These are phyloP conservation scores for Drosophila kuntzei DNA, from an alignment of 2,888 invertebrate species.

Conservation along the genomic window DNA sequence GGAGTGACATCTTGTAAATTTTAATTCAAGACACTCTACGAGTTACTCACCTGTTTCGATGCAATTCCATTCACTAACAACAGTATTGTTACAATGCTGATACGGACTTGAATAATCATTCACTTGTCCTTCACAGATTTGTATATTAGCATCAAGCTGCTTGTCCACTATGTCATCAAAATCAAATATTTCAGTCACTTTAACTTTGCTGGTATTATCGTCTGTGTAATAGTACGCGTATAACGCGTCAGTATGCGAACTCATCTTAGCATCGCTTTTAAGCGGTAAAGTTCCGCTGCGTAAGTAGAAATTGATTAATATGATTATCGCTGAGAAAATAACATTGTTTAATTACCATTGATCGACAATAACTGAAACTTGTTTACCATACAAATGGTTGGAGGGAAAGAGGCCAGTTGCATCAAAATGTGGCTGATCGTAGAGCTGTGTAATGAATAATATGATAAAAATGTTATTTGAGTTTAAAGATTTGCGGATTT, in stretches of 20 bases:
- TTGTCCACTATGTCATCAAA: constrained; percentile 88
- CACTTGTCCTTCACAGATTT: constrained; percentile 82
- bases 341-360: constrained; percentile 72
- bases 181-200: constrained; percentile 95
- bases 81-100: constrained; percentile 82
- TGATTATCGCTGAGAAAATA: neutral
- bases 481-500: neutral
- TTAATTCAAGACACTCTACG: constrained; percentile 45
- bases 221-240: constrained; percentile 97
- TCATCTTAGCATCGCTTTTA: constrained; percentile 89
- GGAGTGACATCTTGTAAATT: neutral
- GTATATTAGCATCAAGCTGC: constrained; percentile 86
- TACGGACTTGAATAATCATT: constrained; percentile 83
- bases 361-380: constrained; percentile 84
- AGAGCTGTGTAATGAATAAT: constrained; percentile 49
- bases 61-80: constrained; percentile 85
- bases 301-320: neutral
- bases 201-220: constrained; percentile 92
- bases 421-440: constrained; percentile 84
- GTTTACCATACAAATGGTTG: constrained; percentile 80
- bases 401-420: constrained; percentile 83
- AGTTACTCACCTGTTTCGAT: constrained; percentile 83
- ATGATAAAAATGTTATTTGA: neutral
- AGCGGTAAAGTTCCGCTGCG: constrained; percentile 83
- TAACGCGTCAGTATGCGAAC: constrained; percentile 93